These are phyloP conservation scores for Salvelinus fontinalis DNA, from an alignment of 2,113 vertebrate genomes.

Conservation along the genomic window DNA sequence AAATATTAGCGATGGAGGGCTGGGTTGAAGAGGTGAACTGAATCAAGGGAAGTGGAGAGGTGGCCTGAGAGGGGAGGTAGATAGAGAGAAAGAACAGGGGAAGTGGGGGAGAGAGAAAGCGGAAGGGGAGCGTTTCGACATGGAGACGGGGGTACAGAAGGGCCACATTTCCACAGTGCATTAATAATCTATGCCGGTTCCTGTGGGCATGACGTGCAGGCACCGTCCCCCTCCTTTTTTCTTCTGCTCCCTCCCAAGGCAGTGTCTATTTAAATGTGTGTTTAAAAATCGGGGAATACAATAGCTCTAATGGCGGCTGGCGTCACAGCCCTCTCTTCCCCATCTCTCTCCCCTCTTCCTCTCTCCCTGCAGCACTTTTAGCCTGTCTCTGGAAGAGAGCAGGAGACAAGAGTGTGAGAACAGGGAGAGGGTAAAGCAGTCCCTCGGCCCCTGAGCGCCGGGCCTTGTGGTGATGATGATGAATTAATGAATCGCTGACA, in stretches of 20 bases:
- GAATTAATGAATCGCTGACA: constrained; percentile 44
- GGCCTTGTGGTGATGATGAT: constrained; percentile 28
- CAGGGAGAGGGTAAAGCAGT: background rate
- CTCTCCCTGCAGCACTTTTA: constrained; percentile 15
- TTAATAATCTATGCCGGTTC: constrained; percentile 73
- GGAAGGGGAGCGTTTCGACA: constrained; percentile 24
- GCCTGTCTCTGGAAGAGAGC: constrained; percentile 9
- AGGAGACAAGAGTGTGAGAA: background rate
- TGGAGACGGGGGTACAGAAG: constrained; percentile 15
- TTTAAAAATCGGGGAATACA: constrained; percentile 41
- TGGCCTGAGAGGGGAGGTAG: background rate
- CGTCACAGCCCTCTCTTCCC: constrained; percentile 9
- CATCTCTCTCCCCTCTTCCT: background rate
- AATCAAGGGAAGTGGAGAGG: background rate
- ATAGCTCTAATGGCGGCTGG: constrained; percentile 32
- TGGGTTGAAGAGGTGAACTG: background rate
- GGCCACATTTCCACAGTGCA: constrained; percentile 42
- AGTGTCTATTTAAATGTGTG: constrained; percentile 43
- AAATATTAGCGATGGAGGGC: background rate
- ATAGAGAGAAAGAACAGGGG: background rate
- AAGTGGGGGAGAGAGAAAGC: constrained; percentile 2
- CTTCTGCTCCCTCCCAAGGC: constrained; percentile 15
- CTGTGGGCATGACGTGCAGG: constrained; percentile 46
- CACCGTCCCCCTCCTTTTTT: constrained; percentile 1
- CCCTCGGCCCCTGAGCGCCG: constrained; percentile 9